phyloP scores from a whole-genome alignment of 2,888 invertebrate genomes.

The Nebria salina region DNA sequence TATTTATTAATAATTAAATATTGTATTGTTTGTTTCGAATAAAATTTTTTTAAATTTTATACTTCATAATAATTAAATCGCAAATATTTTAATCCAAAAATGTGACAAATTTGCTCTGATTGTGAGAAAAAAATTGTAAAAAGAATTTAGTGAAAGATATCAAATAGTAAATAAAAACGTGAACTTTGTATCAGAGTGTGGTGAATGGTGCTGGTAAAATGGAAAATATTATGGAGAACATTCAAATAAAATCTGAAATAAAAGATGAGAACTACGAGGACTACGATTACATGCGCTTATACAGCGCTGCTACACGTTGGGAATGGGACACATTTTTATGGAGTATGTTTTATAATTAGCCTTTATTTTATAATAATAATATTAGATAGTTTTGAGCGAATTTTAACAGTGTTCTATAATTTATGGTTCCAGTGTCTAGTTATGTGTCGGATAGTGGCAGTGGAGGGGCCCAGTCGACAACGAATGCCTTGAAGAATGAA shows the following conservation, averaged over 20 bases:
- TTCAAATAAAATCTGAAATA: slow-evolving; percentile 36
- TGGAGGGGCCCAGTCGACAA: slow-evolving; percentile 25
- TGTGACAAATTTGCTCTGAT: too few relatives aligned
- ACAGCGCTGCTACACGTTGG: slow-evolving; percentile 23
- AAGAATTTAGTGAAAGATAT: not conserved
- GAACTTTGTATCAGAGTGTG: not conserved
- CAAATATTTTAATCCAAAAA: too few relatives aligned
- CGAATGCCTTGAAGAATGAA: slow-evolving; percentile 33
- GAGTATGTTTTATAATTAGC: slow-evolving; percentile 27
- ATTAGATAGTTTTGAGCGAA: too few relatives aligned
- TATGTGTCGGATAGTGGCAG: slow-evolving; percentile 40
- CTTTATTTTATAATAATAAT: not conserved
- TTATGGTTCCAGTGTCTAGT: slow-evolving; percentile 42
- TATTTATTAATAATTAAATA: too few relatives aligned
- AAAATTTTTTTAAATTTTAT: too few relatives aligned
- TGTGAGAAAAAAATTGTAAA: too few relatives aligned
- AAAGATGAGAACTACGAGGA: slow-evolving; percentile 32
- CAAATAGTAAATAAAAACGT: not conserved
- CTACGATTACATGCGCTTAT: not conserved
- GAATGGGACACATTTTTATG: slow-evolving; percentile 38
- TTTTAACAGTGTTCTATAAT: not conserved
- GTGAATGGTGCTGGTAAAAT: not conserved
- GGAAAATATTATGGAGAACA: not conserved
- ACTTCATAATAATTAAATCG: too few relatives aligned
- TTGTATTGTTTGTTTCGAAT: too few relatives aligned